Percentiles rank a stretch among this genome's conserved stretches.
These are phyloP conservation scores for Tridacna crocea DNA, from an alignment of 2,888 invertebrate species.

Conservation along the genomic window DNA sequence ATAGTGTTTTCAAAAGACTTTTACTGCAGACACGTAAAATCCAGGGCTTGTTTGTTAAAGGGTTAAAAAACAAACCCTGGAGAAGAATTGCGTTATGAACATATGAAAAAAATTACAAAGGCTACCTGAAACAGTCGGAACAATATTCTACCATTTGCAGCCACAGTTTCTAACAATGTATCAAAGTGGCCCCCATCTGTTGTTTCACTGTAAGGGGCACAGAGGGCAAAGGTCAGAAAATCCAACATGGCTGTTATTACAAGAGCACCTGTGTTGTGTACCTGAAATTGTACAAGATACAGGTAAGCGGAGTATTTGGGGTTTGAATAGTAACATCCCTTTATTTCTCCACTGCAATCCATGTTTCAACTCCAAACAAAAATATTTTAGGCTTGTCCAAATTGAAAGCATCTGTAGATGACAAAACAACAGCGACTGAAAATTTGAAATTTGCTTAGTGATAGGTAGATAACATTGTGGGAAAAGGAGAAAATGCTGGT, in stretches of 20 bases:
- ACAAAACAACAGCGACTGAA: no score
- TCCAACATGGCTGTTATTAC: slow-evolving; percentile 99
- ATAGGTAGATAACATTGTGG: background rate
- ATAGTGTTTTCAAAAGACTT: no score
- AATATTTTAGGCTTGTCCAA: no score
- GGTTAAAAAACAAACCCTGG: no score
- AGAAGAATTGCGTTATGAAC: no score
- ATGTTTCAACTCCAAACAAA: no score
- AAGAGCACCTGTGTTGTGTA: slow-evolving; percentile 96
- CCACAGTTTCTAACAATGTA: slow-evolving; percentile 95
- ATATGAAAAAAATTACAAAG: background rate
- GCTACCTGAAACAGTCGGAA: slow-evolving; percentile 95
- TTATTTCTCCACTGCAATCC: no score
- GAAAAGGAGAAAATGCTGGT: background rate
- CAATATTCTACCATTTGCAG: slow-evolving; percentile 94
- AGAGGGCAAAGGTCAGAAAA: slow-evolving; percentile 98
- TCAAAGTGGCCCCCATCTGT: slow-evolving; percentile 91
- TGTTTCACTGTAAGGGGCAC: slow-evolving; percentile 99
- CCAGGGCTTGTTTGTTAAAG: no score
- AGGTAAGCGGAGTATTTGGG: background rate
- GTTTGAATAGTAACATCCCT: background rate
- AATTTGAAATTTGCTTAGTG: no score
- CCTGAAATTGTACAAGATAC: slow-evolving; percentile 85
- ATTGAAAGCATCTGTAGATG: no score
- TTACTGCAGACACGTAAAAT: no score